These are phyloP conservation scores for Parnassius apollo DNA, from an alignment of 2,888 invertebrate genomes.

Conservation along the genomic window DNA sequence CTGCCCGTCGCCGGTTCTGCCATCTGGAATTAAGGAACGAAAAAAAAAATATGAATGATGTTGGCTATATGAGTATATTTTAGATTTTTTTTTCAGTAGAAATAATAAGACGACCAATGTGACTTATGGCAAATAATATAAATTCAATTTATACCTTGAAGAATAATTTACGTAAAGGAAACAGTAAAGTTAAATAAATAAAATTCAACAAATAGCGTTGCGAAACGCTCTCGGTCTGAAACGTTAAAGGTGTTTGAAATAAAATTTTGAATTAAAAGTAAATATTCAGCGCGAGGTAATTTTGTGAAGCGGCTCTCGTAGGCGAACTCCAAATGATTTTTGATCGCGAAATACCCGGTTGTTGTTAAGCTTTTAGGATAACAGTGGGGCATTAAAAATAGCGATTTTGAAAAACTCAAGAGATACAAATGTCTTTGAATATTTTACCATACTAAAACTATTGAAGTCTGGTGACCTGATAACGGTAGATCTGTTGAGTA, in stretches of 20 bases:
- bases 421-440: neutral
- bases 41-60: too few relatives aligned
- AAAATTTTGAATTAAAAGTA: constrained; percentile 80
- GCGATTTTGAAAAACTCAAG: constrained; percentile 3
- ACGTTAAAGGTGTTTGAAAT: constrained; percentile 50
- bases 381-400: constrained; percentile 41
- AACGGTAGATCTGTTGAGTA: too few relatives aligned
- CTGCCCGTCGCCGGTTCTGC: too few relatives aligned
- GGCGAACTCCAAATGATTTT: constrained; percentile 74
- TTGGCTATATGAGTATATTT: too few relatives aligned
- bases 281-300: constrained; percentile 67
- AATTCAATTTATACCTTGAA: neutral
- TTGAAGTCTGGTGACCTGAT: too few relatives aligned
- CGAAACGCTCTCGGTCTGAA: constrained; percentile 30
- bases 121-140: too few relatives aligned
- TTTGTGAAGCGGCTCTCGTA: constrained; percentile 59
- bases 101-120: too few relatives aligned
- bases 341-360: constrained; percentile 72
- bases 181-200: constrained; percentile 25
- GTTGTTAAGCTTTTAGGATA: constrained; percentile 64
- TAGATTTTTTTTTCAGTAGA: too few relatives aligned
- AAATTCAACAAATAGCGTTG: constrained; percentile 26
- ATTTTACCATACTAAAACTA: too few relatives aligned
- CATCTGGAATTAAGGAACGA: too few relatives aligned
- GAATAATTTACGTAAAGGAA: constrained; percentile 17